Conservation (phyloP, 2,797 vertebrate genomes). For the Florisuga fusca region DNA sequence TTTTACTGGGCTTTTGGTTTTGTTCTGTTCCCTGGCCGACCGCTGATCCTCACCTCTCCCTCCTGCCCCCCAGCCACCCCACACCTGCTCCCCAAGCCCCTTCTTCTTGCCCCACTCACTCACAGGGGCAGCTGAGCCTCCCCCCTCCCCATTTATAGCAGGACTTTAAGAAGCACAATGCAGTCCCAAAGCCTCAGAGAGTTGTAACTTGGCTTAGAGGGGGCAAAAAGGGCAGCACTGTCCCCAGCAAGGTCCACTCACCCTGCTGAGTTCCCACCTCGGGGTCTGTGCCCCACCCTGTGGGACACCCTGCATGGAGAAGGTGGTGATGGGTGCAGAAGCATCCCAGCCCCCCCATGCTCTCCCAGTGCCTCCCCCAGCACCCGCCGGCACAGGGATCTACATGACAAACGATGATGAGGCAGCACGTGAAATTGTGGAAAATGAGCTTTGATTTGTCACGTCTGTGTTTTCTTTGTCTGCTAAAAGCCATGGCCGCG, state of each 20-base stretch:
- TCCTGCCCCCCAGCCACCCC: constrained; percentile 37
- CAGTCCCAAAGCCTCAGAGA: not conserved
- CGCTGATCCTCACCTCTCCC: not conserved
- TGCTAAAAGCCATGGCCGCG: constrained; percentile 48
- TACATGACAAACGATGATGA: not conserved
- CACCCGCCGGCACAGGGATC: not conserved
- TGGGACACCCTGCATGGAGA: rapidly evolving
- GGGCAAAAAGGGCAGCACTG: not conserved
- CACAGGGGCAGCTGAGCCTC: rapidly evolving
- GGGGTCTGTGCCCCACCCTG: not conserved
- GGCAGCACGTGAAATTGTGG: constrained; percentile 46
- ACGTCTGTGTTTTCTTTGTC: constrained; percentile 64
- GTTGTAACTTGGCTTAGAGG: not conserved
- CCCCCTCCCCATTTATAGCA: rapidly evolving
- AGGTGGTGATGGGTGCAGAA: not conserved
- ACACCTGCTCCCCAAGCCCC: constrained; percentile 1
- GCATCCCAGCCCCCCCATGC: rapidly evolving
- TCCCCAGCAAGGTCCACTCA: rapidly evolving
- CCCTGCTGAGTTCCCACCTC: not conserved
- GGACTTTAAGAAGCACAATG: rapidly evolving
- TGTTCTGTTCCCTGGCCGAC: not conserved
- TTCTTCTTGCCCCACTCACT: rapidly evolving
- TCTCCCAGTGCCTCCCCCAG: not conserved
- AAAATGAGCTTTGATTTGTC: constrained; percentile 66
- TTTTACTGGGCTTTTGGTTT: constrained; percentile 60